These are phyloP conservation scores for Drosophila mauritiana DNA, from an alignment of 1,140 invertebrate species.

Conservation along the genomic window DNA sequence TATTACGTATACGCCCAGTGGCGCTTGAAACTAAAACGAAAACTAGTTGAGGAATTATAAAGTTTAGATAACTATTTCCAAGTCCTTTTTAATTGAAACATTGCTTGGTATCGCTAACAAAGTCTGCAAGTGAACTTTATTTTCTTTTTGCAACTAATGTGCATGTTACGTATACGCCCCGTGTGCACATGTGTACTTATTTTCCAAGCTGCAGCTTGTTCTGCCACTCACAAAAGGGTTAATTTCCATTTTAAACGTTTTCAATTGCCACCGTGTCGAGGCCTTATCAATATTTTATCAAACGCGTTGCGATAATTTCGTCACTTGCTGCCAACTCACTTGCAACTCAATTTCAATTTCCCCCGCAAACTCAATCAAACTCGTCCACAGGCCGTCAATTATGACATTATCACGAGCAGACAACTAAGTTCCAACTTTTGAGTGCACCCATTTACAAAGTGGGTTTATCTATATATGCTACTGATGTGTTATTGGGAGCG, in stretches of 20 bases:
- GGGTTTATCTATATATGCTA: slow-evolving; percentile 32
- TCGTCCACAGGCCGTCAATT: slow-evolving; percentile 50
- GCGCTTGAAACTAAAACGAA: not conserved
- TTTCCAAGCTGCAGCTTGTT: not conserved
- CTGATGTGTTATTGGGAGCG: slow-evolving; percentile 8
- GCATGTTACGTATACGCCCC: slow-evolving; percentile 1
- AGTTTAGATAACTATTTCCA: not conserved
- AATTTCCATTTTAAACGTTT: not conserved
- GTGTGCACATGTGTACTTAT: not conserved
- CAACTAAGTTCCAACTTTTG: slow-evolving; percentile 39
- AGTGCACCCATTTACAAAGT: slow-evolving; percentile 48
- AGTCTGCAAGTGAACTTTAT: not conserved
- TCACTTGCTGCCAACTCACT: slow-evolving; percentile 42
- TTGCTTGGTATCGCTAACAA: not conserved
- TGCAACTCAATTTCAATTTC: slow-evolving; percentile 44
- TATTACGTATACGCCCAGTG: slow-evolving; percentile 11
- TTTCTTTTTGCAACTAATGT: not conserved
- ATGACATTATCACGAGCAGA: slow-evolving; percentile 54
- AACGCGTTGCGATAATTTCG: slow-evolving; percentile 12
- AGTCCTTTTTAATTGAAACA: not conserved
- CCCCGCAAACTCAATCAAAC: slow-evolving; percentile 45
- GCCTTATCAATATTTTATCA: slow-evolving; percentile 32
- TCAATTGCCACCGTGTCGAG: slow-evolving; percentile 17
- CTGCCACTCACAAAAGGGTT: not conserved
- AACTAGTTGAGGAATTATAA: not conserved